A percentile compares a stretch with the other conserved stretches of the same genome.
Evolutionary conservation across 2,113 vertebrate species (phyloP).

Genomic region (Brachyhypopomus gauderio): DNA sequence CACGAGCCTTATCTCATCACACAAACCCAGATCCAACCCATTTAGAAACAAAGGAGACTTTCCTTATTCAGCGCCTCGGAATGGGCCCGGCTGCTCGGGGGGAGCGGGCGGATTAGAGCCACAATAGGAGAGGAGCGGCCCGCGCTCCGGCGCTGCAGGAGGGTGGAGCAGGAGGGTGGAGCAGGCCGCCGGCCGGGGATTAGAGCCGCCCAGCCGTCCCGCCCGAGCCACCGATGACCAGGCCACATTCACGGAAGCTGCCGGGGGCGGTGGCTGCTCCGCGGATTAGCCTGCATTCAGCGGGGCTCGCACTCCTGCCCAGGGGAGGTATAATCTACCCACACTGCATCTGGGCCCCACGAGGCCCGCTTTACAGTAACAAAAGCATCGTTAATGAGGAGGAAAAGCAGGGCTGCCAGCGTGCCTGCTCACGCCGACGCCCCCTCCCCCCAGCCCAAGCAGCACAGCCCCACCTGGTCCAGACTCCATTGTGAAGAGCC

Average conservation of each 20-base stretch:
- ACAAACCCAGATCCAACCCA: neutral
- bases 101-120: constrained; percentile 64
- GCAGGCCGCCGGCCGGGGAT: constrained; percentile 61
- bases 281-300: constrained; percentile 67
- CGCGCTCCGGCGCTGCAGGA: constrained; percentile 48
- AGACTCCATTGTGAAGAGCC: neutral
- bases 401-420: constrained; percentile 56
- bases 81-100: constrained; percentile 59
- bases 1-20: too few relatives aligned
- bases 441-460: constrained; percentile 32
- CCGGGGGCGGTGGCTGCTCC: constrained; percentile 49
- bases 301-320: constrained; percentile 62
- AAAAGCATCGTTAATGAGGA: constrained; percentile 71
- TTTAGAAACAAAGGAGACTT: constrained; percentile 57
- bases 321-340: constrained; percentile 69
- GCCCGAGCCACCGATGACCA: constrained; percentile 44
- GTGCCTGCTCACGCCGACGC: neutral
- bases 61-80: constrained; percentile 40
- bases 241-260: constrained; percentile 49
- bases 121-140: constrained; percentile 60
- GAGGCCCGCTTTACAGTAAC: constrained; percentile 72
- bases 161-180: constrained; percentile 55
- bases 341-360: constrained; percentile 69
- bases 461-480: neutral
- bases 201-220: constrained; percentile 53